Base-by-base conservation (phyloP, 2,113 vertebrate species). In the Plotosus lineatus region DNA sequence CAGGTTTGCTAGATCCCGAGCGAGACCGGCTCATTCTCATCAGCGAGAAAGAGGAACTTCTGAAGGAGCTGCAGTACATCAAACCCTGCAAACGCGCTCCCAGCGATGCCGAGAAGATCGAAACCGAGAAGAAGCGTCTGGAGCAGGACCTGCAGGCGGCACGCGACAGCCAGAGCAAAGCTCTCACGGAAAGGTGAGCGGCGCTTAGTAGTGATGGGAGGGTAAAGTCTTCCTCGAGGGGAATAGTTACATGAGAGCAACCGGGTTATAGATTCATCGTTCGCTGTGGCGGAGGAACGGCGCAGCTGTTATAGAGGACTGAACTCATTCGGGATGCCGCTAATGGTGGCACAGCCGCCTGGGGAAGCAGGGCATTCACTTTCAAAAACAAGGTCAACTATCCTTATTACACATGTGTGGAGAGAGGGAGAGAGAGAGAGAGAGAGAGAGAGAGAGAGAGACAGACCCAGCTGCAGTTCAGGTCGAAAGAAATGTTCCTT, bases 151-250 rank as follows among this genome's bases (percentile, higher is more conserved):
- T 99, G 84, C 97, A 97, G 90, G 92, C 92, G 3, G 97, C 96
- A n/a, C 92, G 97, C 73, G 95, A 98, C 89, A 96, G 93, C 84
- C 97, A 99, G 92, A 98, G 96, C 93, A 98, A 99, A 89, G 98
- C 97, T 0, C 92, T 99, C 63, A 96, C 96, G 0, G 96, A 98
- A 90, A 97, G 97, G 93, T 93, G 79, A 79, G 84, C 3, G 7
- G 21, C 6, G 38, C 14, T n/a, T 19, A 66, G n/a, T n/a, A n/a
- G n/a, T n/a, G n/a, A n/a, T 14, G 36, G 0, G 60, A 38, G 17
- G 12, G 65, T 8, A 56, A 12, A 44, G 28, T 2, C 11, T 7
- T 19, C 36, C 23, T 66, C 51, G 21, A 53, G 26, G 26, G 56
- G 11, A 33, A 31, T 3, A 7, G 19, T 26, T 75, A 8, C 4